Evolutionary conservation across 2,113 vertebrate species (phyloP), one percentile per base, ranked within the genome.

Genomic region (Muscicapa adusta): DNA sequence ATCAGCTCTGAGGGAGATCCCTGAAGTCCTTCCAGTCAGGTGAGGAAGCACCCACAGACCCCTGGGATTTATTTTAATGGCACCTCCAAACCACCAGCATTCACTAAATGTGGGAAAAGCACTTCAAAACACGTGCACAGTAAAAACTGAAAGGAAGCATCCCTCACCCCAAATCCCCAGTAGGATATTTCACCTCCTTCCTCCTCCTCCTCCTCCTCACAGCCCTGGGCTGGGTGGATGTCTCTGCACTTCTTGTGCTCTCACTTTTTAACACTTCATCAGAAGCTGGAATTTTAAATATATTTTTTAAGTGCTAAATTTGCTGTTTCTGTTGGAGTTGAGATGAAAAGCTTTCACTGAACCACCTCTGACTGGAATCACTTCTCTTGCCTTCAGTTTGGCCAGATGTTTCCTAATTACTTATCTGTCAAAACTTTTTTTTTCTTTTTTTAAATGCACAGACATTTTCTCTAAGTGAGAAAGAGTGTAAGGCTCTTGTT

Each of bases 391-490:
- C 79, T 95, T 93, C 2, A 8, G 60, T 95, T 95, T 88, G 81
- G 89, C 97, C 92, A 97, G 95, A 92, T 95, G 97, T 96, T 97
- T 92, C 93, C 85, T 93, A 96, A 96, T 97, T 96, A 95, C 85
- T 96, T 97, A 95, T 95, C 92, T 92, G 90, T 93, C 93, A 95
- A 92, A 80, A 60, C 20, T 50, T 51, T 26, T 42, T 60, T 18
- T 34, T 60, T 29, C 60, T 72, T 89, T 57, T 88, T 84, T 74
- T 12, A 9, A 92, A 72, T 71, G 47, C 53, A 72, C 75, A 94
- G 83, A 70, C 77, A 94, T 97, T 97, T 96, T 91, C 94, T 95
- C 47, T 94, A 95, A 95, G 88, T 88, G 89, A 90, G 63, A 90
- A 95, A 75, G 40, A 75, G 61, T 25, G 31, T 71, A 91, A 91